Percentiles rank a stretch among this genome's conserved stretches.
These are phyloP conservation scores for Neoniphon sammara DNA, from an alignment of 2,797 vertebrate genomes.

Conservation along the genomic window DNA sequence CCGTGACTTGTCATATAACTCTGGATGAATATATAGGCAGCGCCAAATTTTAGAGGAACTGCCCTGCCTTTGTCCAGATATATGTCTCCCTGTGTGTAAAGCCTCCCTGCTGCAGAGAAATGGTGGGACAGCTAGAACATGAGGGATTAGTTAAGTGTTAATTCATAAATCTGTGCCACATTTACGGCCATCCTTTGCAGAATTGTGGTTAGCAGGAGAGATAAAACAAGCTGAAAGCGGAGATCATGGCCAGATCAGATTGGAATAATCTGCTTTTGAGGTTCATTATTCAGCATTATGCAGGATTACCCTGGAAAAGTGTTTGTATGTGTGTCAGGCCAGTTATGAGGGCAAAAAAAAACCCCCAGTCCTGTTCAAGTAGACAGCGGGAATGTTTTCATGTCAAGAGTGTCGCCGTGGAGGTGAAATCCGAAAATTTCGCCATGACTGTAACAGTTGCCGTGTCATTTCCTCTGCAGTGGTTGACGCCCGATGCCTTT, in stretches of 20 bases:
- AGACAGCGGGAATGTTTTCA: neutral
- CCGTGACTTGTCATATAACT: slow-evolving; percentile 41
- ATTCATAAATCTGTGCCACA: slow-evolving; percentile 53
- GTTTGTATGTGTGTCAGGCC: slow-evolving; percentile 21
- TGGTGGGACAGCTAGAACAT: slow-evolving; percentile 37
- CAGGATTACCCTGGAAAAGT: slow-evolving; percentile 36
- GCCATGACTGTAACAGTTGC: slow-evolving; percentile 4
- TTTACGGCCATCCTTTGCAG: slow-evolving; percentile 43
- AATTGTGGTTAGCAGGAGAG: slow-evolving; percentile 47
- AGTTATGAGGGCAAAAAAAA: slow-evolving; percentile 1
- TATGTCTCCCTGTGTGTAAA: slow-evolving; percentile 32
- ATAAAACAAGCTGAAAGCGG: slow-evolving; percentile 55
- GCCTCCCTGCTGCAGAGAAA: slow-evolving; percentile 55
- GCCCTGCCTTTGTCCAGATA: slow-evolving; percentile 22
- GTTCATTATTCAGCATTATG: slow-evolving; percentile 48
- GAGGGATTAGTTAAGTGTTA: slow-evolving; percentile 50
- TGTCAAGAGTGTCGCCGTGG: too few species aligned
- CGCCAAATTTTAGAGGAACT: slow-evolving; percentile 33
- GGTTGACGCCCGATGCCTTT: slow-evolving; percentile 31
- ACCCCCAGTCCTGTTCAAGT: neutral
- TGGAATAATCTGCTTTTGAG: slow-evolving; percentile 52
- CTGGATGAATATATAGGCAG: slow-evolving; percentile 44
- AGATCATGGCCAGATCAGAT: slow-evolving; percentile 56
- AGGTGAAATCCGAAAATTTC: too few species aligned
- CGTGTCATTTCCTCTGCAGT: slow-evolving; percentile 61